Evolutionary conservation across 2,113 vertebrate species (phyloP).

Genomic region (Diglossa brunneiventris): DNA sequence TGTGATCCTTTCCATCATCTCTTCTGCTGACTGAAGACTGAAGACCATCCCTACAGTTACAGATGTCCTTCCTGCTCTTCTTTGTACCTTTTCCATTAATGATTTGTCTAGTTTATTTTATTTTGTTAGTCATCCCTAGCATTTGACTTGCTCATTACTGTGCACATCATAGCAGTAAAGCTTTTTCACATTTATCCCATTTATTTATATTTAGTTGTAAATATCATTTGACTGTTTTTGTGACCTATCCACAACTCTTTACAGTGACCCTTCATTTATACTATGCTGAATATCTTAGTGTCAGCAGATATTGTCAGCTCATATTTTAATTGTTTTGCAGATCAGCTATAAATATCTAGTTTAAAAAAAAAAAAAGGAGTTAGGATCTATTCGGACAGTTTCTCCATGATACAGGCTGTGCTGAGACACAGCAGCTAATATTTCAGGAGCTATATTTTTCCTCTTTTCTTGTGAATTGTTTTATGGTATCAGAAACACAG

Average conservation of each 20-base stretch:
- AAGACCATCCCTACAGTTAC: neutral
- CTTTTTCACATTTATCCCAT: neutral
- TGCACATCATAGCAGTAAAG: neutral
- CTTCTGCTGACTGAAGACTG: neutral
- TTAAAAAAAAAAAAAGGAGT: neutral
- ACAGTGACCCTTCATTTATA: neutral
- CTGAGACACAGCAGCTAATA: neutral
- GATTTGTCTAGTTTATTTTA: neutral
- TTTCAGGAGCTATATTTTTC: neutral
- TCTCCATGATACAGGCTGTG: neutral
- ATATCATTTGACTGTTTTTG: neutral
- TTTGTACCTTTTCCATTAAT: neutral
- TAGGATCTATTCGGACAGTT: neutral
- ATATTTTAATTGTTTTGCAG: neutral
- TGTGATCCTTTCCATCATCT: rapidly evolving
- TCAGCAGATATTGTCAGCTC: neutral
- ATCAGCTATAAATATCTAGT: neutral
- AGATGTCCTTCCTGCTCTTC: neutral
- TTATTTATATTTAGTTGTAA: neutral
- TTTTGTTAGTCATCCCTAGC: neutral
- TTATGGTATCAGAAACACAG: neutral
- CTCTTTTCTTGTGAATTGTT: neutral
- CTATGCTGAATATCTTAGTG: neutral
- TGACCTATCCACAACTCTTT: neutral
- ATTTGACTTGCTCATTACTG: neutral